These are phyloP conservation scores for Takifugu ocellatus DNA, from an alignment of 2,797 vertebrate genomes.

Conservation along the genomic window DNA sequence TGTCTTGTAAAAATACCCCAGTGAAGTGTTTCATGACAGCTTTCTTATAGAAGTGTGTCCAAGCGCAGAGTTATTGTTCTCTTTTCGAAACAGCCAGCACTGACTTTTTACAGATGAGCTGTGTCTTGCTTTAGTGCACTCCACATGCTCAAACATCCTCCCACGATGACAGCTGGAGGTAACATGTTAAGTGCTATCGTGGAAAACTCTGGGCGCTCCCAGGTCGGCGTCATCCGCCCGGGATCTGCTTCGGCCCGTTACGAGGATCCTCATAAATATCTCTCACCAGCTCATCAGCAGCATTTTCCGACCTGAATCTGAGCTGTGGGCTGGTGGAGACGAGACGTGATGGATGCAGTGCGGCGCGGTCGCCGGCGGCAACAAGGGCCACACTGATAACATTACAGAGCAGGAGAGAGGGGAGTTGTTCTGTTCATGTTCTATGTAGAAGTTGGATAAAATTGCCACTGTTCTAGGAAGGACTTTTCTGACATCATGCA, in stretches of 20 bases:
- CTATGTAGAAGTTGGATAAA: too few species aligned
- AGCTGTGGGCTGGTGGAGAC: slow-evolving; percentile 59
- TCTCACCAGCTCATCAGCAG: slow-evolving; percentile 79
- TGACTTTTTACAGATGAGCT: slow-evolving; percentile 37
- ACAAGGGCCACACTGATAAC: slow-evolving; percentile 47
- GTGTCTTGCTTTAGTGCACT: slow-evolving; percentile 15
- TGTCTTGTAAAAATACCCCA: background rate
- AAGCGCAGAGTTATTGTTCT: background rate
- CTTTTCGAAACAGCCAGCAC: slow-evolving; percentile 4
- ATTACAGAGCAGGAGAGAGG: slow-evolving; percentile 8
- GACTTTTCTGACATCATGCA: too few species aligned
- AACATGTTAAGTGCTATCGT: slow-evolving; percentile 60
- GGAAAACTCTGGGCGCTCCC: slow-evolving; percentile 32
- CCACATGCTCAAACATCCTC: slow-evolving; percentile 27
- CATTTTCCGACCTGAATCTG: slow-evolving; percentile 30
- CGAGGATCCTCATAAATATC: slow-evolving; percentile 78
- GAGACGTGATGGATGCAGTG: slow-evolving; percentile 75
- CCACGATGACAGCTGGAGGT: slow-evolving; percentile 54
- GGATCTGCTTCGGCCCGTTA: slow-evolving; percentile 64
- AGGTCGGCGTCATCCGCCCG: slow-evolving; percentile 65
- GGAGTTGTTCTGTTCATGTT: background rate
- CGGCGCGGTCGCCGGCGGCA: slow-evolving; percentile 43
- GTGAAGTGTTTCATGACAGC: slow-evolving; percentile 4
- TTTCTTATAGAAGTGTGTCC: background rate
- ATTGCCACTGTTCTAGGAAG: too few species aligned